Percentiles rank a stretch among this genome's conserved stretches.
Evolutionary conservation across 2,888 invertebrate species (phyloP).

Genomic region (Nesidiocoris tenuis): DNA sequence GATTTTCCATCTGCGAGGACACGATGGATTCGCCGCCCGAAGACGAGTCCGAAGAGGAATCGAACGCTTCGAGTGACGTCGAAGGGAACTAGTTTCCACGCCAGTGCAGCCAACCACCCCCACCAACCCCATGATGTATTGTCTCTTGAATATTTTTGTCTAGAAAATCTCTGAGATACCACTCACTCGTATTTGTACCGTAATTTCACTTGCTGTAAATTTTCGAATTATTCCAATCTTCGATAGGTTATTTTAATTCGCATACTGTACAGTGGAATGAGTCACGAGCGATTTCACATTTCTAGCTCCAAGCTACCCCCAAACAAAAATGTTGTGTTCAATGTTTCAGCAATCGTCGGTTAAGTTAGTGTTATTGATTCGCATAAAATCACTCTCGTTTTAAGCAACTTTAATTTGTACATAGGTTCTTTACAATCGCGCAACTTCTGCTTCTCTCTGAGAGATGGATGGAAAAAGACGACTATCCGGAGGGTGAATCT

Average conservation of each 20-base stretch:
- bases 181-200: not conserved
- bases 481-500: too few relatives aligned
- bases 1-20: conserved; percentile 32
- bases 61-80: conserved; percentile 49
- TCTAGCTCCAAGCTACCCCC: too few relatives aligned
- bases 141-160: not conserved
- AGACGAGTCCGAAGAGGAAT: conserved; percentile 50
- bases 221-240: not conserved
- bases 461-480: too few relatives aligned
- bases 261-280: too few relatives aligned
- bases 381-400: not conserved
- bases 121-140: not conserved
- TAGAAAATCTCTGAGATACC: not conserved
- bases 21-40: conserved; percentile 36
- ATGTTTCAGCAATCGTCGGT: too few relatives aligned
- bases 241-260: not conserved
- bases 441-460: too few relatives aligned
- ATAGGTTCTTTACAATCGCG: too few relatives aligned
- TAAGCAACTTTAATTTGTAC: too few relatives aligned
- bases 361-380: too few relatives aligned
- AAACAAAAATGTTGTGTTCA: too few relatives aligned
- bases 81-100: conserved; percentile 41
- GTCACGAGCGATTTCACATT: too few relatives aligned
- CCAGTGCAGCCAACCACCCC: not conserved
- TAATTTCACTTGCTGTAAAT: not conserved